Base-by-base conservation (phyloP, 2,888 invertebrate genomes). In the Homarus gammarus region DNA sequence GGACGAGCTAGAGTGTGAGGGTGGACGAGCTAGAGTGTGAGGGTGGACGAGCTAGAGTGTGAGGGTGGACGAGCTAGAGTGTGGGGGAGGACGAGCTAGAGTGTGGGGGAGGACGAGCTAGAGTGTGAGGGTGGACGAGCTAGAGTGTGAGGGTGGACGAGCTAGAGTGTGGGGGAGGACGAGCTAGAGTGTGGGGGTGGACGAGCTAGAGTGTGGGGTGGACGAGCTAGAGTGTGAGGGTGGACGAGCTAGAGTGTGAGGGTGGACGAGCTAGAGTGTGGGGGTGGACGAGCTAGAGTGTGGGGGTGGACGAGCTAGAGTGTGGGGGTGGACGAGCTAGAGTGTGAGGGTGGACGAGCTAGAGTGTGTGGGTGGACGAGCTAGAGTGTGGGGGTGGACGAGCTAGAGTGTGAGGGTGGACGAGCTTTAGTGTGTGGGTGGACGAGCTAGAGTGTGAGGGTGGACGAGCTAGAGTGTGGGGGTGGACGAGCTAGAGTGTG, bases 221-320 rank as follows among this genome's bases (percentile, higher is more conserved):
- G n/a, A n/a, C n/a, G n/a, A n/a, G n/a, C n/a, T n/a, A n/a, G n/a
- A n/a, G n/a, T n/a, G n/a, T n/a, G n/a, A n/a, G n/a, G n/a, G n/a
- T n/a, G n/a, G n/a, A n/a, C n/a, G n/a, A n/a, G n/a, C n/a, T n/a
- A 49, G 56, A 78, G 78, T 49, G 78, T 49, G 78, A 49, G 44
- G 44, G 77, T 38, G 77, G 40, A n/a, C 22, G 77, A 77, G 64
- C 5, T 22, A 64, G 22, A 10, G 64, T 27, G 70, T 33, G 70
- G 15, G 31, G 36, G 36, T 33, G 70, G 36, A 18, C 18, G 12
- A 70, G 33, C 18, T 12, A 70, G 31, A 27, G 33, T n/a, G 18
- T 1, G 5, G 12, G 27, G 33, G 68, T 44, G 44, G 33, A 12
- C 12, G 27, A 68, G 68, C 12, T 15, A 68, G 27, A n/a, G 70